Conservation (phyloP, 2,797 vertebrate genomes). For the Apogon talboti region DNA sequence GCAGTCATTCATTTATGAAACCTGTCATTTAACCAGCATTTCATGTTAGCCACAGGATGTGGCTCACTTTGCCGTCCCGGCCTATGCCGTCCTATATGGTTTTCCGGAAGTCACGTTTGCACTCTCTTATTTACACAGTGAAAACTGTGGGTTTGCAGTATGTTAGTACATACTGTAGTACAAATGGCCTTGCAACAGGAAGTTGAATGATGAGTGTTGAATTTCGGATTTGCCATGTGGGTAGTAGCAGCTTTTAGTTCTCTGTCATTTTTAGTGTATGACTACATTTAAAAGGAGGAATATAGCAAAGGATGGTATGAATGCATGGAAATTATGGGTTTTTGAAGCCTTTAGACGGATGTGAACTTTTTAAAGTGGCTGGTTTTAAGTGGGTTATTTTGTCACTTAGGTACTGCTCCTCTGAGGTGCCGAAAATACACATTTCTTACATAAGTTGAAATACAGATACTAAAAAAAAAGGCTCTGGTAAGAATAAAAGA, state of each 20-base stretch:
- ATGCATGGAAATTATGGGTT: constrained; percentile 14
- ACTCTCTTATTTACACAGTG: constrained; percentile 61
- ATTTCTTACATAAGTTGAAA: too few species aligned
- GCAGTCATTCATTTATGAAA: constrained; percentile 67
- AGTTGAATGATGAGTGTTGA: constrained; percentile 25
- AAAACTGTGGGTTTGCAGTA: constrained; percentile 56
- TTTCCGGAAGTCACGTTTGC: constrained; percentile 65
- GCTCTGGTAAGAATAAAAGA: too few species aligned
- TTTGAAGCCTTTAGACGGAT: constrained; percentile 8
- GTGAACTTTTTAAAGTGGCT: constrained; percentile 1
- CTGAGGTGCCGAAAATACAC: too few species aligned
- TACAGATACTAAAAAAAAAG: too few species aligned
- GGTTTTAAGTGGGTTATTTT: constrained; percentile 17
- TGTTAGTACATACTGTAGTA: constrained; percentile 34
- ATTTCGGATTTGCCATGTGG: constrained; percentile 11
- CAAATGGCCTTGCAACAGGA: constrained; percentile 41
- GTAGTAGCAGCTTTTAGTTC: constrained; percentile 15
- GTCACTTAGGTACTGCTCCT: constrained; percentile 8
- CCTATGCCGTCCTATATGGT: constrained; percentile 57
- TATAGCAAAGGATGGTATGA: background rate
- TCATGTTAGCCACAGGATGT: constrained; percentile 78
- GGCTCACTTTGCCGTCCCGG: constrained; percentile 48
- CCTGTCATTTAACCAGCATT: constrained; percentile 78
- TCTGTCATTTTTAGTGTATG: background rate
- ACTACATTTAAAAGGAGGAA: constrained; percentile 16